These are phyloP conservation scores for Cottoperca gobio DNA, from an alignment of 2,797 vertebrate species.

Conservation along the genomic window DNA sequence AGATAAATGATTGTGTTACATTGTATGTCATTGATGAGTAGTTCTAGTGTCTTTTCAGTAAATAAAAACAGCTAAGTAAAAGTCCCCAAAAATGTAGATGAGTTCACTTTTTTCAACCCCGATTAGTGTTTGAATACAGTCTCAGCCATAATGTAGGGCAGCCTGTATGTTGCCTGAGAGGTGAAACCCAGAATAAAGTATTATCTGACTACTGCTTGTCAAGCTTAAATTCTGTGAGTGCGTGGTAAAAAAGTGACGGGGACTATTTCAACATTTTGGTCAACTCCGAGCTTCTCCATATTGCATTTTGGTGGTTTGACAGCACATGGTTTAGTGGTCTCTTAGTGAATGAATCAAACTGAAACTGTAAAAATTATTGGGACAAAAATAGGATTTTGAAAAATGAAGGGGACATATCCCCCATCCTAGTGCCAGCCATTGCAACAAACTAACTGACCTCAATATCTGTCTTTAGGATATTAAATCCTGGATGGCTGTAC, in stretches of 20 bases:
- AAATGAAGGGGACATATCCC: not conserved
- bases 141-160: not conserved
- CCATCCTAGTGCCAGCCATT: not conserved
- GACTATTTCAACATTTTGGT: not conserved
- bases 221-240: not conserved
- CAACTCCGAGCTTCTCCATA: not conserved
- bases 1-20: not conserved
- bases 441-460: not conserved
- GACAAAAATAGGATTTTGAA: constrained; percentile 3
- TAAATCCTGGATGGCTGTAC: not conserved
- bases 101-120: not conserved
- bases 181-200: not conserved
- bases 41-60: not conserved
- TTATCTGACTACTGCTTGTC: not conserved
- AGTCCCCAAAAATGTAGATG: no score
- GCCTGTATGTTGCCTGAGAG: not conserved
- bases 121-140: not conserved
- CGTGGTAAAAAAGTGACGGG: not conserved
- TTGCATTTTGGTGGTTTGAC: not conserved
- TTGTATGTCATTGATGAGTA: not conserved
- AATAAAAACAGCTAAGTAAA: no score
- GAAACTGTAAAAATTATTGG: not conserved
- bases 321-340: not conserved
- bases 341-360: not conserved
- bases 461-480: constrained; percentile 2